A percentile compares a stretch with the other conserved stretches of the same genome.
Evolutionary conservation across 2,797 vertebrate genomes (phyloP).

Genomic region (Danio kyathit): DNA sequence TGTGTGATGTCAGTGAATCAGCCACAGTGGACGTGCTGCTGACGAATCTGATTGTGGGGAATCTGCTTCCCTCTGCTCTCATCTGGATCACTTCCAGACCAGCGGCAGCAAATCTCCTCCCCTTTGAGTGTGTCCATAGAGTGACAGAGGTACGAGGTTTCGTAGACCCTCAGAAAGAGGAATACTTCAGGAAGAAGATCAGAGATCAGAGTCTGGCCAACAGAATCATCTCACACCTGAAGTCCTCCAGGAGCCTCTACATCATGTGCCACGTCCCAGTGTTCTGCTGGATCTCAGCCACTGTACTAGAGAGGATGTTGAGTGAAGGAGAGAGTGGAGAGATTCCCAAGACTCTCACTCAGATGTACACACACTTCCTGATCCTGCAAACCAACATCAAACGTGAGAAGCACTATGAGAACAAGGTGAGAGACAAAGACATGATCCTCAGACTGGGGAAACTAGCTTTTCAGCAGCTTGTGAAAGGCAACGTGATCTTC

Average conservation of each 20-base stretch:
- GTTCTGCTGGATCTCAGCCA: constrained; percentile 45
- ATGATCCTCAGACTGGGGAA: not conserved
- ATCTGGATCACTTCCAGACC: too few relatives aligned
- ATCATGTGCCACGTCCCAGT: constrained; percentile 46
- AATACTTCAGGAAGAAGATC: constrained; percentile 27
- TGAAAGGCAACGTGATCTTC: not conserved
- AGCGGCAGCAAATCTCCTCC: too few relatives aligned
- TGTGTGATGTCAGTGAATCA: not conserved
- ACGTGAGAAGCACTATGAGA: not conserved
- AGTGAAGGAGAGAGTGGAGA: not conserved
- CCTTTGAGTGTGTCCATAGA: not conserved
- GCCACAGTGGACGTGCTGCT: not conserved
- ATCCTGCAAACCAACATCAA: constrained; percentile 27
- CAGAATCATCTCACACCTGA: constrained; percentile 8
- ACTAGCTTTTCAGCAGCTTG: not conserved
- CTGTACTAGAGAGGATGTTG: constrained; percentile 12
- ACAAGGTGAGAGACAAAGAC: not conserved
- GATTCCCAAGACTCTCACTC: too few relatives aligned
- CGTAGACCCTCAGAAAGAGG: constrained; percentile 24
- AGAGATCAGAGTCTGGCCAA: not conserved
- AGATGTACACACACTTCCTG: constrained; percentile 18
- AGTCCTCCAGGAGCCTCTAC: constrained; percentile 24
- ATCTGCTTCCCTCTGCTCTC: too few relatives aligned
- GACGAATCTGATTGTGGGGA: not conserved
- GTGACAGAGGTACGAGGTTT: constrained; percentile 35